Evolutionary conservation across 2,113 vertebrate genomes (phyloP).

Genomic region (Sterna hirundo): DNA sequence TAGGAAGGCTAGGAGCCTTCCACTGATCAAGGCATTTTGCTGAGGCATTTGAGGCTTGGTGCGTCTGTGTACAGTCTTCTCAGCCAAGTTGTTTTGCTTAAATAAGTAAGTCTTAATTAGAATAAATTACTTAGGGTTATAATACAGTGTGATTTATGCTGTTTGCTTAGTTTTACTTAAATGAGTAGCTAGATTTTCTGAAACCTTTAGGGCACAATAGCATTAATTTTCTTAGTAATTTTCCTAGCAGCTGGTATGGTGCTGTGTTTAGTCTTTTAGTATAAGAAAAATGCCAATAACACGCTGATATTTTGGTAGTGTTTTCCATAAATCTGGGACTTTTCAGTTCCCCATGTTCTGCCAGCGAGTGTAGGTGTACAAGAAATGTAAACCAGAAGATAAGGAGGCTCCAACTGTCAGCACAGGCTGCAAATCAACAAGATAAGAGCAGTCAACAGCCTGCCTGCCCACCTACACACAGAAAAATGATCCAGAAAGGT

Average conservation of each 20-base stretch:
- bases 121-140: background rate
- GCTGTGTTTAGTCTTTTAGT: background rate
- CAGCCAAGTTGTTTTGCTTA: background rate
- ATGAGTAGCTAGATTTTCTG: background rate
- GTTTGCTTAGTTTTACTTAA: background rate
- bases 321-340: background rate
- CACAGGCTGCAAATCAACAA: background rate
- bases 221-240: background rate
- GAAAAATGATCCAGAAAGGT: background rate
- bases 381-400: background rate
- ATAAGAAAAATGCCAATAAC: background rate
- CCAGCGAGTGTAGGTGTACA: background rate
- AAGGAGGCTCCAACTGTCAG: background rate
- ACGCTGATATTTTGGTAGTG: background rate
- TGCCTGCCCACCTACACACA: background rate
- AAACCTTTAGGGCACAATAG: background rate
- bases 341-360: background rate
- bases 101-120: background rate
- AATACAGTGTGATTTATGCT: background rate
- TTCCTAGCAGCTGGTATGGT: background rate
- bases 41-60: background rate
- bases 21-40: background rate
- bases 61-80: background rate
- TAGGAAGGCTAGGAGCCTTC: background rate
- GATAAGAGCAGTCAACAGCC: background rate